These are phyloP conservation scores for Epinotia brunnichana DNA, from an alignment of 2,888 invertebrate species.

Conservation along the genomic window DNA sequence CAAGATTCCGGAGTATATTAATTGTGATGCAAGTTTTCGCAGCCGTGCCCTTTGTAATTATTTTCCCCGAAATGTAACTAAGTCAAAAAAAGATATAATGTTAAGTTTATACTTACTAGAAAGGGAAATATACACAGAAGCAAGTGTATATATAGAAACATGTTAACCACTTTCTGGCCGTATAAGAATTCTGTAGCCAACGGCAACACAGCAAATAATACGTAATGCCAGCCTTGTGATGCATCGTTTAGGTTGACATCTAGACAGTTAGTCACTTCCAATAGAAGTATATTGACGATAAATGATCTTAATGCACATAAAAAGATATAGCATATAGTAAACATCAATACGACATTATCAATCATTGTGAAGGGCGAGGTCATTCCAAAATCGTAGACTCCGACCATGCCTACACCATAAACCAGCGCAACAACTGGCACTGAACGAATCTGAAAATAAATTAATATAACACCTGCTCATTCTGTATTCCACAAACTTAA, in stretches of 20 bases:
- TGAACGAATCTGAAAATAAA: conserved; percentile 59
- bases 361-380: conserved; percentile 67
- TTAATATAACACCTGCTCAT: not conserved
- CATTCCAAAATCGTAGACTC: conserved; percentile 65
- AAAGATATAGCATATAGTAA: conserved; percentile 58
- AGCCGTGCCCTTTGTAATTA: no score
- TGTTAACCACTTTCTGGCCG: conserved; percentile 60
- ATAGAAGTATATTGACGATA: conserved; percentile 59
- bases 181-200: conserved; percentile 64
- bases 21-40: no score
- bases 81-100: no score
- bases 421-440: conserved; percentile 56
- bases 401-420: conserved; percentile 68
- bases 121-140: conserved; percentile 55
- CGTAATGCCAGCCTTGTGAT: conserved; percentile 54
- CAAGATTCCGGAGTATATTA: no score
- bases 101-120: conserved; percentile 55
- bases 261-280: conserved; percentile 58
- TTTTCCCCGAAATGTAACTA: no score
- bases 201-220: conserved; percentile 65
- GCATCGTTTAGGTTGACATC: conserved; percentile 48
- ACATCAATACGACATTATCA: conserved; percentile 68
- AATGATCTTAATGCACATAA: conserved; percentile 62
- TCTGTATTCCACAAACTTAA: no score
- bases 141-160: conserved; percentile 64